Conservation (phyloP, 1,140 invertebrate genomes). For the Pseudomyrmex concolor region DNA sequence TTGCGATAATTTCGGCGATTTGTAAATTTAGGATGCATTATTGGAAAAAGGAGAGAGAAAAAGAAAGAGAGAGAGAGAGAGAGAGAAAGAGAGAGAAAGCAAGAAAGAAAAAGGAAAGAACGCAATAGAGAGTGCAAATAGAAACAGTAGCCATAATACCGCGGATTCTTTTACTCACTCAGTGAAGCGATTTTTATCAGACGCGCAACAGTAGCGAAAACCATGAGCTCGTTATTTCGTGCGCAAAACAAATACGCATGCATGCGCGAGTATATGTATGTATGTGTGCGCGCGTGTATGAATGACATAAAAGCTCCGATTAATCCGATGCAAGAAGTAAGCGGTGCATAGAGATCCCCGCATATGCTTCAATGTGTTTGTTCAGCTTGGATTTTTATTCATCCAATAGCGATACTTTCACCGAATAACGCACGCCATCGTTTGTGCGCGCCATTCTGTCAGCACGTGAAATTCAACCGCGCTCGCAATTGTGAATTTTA, state of each 20-base stretch:
- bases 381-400: slow-evolving; percentile 57
- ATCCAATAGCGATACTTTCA: slow-evolving; percentile 51
- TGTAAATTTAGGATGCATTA: slow-evolving; percentile 7
- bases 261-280: too few relatives aligned
- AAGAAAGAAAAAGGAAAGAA: too few relatives aligned
- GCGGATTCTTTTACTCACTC: slow-evolving; percentile 36
- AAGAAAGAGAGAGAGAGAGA: background rate
- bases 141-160: slow-evolving; percentile 5
- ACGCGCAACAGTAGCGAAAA: slow-evolving; percentile 14
- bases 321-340: slow-evolving; percentile 57
- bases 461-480: slow-evolving; percentile 54
- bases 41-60: background rate
- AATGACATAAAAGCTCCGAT: slow-evolving; percentile 36
- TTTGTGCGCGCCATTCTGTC: slow-evolving; percentile 53
- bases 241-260: background rate
- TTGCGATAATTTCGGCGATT: slow-evolving; percentile 14
- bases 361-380: slow-evolving; percentile 44
- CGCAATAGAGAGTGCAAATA: background rate
- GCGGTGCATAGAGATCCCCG: slow-evolving; percentile 29
- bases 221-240: slow-evolving; percentile 9
- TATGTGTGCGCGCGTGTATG: background rate
- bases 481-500: slow-evolving; percentile 51
- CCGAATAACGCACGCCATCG: slow-evolving; percentile 53
- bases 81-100: background rate
- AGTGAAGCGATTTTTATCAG: slow-evolving; percentile 48